These are phyloP conservation scores for Heliconius eleuchia DNA, from an alignment of 1,140 invertebrate species.

Conservation along the genomic window DNA sequence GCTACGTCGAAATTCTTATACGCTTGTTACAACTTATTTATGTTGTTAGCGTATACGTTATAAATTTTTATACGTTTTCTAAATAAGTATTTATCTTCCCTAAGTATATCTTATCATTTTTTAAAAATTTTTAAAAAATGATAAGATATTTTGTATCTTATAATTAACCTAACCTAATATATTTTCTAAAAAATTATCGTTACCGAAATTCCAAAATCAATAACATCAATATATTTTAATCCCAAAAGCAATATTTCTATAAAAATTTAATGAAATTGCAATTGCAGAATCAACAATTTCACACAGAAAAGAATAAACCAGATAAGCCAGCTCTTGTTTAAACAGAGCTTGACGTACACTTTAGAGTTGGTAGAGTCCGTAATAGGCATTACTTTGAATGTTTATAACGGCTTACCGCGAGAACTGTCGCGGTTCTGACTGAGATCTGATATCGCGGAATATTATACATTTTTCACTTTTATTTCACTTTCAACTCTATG, in stretches of 20 bases:
- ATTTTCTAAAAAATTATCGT: too few species aligned
- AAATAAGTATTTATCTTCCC: too few species aligned
- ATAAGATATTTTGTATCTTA: too few species aligned
- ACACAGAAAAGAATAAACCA: neutral
- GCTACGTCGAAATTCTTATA: too few species aligned
- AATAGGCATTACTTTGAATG: conserved; percentile 33
- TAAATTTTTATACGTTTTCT: too few species aligned
- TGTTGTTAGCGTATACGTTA: too few species aligned
- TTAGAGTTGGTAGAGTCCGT: conserved; percentile 12
- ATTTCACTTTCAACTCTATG: neutral
- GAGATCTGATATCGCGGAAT: neutral
- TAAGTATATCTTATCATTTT: too few species aligned
- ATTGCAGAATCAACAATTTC: neutral
- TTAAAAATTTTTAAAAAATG: too few species aligned
- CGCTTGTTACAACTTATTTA: too few species aligned
- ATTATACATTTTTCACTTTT: neutral
- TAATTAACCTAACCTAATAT: too few species aligned
- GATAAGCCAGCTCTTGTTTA: conserved; percentile 20
- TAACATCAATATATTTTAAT: too few species aligned
- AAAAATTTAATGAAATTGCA: neutral
- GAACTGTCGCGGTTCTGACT: conserved; percentile 19
- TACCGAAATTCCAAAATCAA: too few species aligned
- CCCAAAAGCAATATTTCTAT: neutral
- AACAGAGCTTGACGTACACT: conserved; percentile 22
- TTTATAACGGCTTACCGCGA: conserved; percentile 24